Evolutionary conservation across 2,888 invertebrate species (phyloP), one percentile per base, ranked within the genome.

Genomic region (Strigamia maritima): DNA sequence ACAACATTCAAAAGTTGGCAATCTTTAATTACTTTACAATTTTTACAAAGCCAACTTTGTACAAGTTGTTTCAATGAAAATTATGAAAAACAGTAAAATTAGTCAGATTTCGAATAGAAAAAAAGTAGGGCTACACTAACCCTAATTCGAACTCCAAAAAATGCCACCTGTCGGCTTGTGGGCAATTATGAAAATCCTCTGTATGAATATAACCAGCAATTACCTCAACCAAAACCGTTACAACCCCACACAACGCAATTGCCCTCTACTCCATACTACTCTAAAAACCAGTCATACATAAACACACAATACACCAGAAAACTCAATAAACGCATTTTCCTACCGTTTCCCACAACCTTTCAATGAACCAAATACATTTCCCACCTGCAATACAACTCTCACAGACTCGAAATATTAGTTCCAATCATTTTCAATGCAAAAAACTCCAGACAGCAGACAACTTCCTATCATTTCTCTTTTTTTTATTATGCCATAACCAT

Each of bases 291-390:
- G n/a, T 65, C 22, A 65, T 6, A 65, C 19, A 22, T n/a, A 65
- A 44, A 65, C 60, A 65, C 19, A 65, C 60, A 65, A 65, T 65
- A 65, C 22, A 22, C 10, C 22, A 65, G 24, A 65, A 65, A 65
- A 24, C 24, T 65, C 60, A 65, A 65, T 65, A 65, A 44, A 8
- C n/a, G 44, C 24, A 65, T 65, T 65, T 65, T 16, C 60, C 60
- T 65, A 65, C 60, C 22, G 60, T 65, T 65, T 65, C 60, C 60
- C 60, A 65, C 60, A 65, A 65, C 60, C 60, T 65, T 65, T 65
- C 60, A 65, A 65, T 65, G 60, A 65, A 65, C 60, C 60, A 65
- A 24, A 65, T 24, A 24, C 60, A 65, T 65, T 65, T 65, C 60
- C 60, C 60, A 65, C 60, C 60, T 65, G 60, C 60, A 65, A 65